Conservation (phyloP, 2,113 vertebrate species). For the Epinephelus moara region DNA sequence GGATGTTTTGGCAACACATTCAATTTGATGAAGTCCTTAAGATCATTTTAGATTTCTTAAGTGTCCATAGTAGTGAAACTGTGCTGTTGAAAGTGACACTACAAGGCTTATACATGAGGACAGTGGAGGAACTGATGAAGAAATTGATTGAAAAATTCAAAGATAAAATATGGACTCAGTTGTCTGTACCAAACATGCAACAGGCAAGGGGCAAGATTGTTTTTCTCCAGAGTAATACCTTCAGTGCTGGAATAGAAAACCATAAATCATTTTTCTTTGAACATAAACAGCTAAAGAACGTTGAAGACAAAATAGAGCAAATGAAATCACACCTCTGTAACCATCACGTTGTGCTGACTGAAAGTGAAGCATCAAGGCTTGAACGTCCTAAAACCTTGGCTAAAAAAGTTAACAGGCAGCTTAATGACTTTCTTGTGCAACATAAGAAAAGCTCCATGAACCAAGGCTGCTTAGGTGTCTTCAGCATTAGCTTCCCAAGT, state of each 20-base stretch:
- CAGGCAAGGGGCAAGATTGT: conserved; percentile 72
- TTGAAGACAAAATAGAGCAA: conserved; percentile 16
- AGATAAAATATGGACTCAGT: conserved; percentile 46
- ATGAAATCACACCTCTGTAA: conserved; percentile 47
- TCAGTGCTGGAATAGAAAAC: conserved; percentile 36
- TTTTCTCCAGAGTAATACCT: conserved; percentile 60
- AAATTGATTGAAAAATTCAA: background rate
- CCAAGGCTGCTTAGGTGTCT: conserved; percentile 69
- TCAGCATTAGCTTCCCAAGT: conserved; percentile 73
- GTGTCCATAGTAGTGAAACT: conserved; percentile 37
- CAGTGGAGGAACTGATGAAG: fast-evolving
- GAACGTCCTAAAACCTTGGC: background rate
- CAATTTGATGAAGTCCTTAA: conserved; percentile 44
- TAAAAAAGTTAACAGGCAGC: conserved; percentile 40
- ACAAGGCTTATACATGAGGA: background rate
- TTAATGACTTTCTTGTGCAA: conserved; percentile 34
- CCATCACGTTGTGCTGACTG: conserved; percentile 50
- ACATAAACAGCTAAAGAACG: conserved; percentile 14
- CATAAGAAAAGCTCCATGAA: background rate
- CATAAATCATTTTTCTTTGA: conserved; percentile 34
- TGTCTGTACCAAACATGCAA: conserved; percentile 53
- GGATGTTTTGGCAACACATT: conserved; percentile 14
- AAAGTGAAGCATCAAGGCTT: fast-evolving
- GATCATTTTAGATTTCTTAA: conserved; percentile 56
- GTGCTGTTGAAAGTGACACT: conserved; percentile 71